Conservation (phyloP, 2,888 invertebrate species). For the Rhopalosiphum nymphaeae region DNA sequence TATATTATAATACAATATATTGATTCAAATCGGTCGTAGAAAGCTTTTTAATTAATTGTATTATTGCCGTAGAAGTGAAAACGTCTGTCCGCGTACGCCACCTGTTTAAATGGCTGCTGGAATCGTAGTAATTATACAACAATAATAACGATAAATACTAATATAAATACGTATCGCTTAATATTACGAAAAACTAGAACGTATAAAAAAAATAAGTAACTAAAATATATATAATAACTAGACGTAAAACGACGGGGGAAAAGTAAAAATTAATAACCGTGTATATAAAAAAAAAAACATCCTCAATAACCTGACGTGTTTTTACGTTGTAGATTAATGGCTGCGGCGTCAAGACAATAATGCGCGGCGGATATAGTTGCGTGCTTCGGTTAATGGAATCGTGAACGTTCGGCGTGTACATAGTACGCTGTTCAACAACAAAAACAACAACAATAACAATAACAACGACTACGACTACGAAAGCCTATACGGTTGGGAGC, state of each 20-base stretch:
- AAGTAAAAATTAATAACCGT: background rate
- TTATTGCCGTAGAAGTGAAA: background rate
- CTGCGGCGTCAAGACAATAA: slow-evolving; percentile 8
- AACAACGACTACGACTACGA: background rate
- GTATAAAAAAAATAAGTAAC: background rate
- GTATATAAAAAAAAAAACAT: background rate
- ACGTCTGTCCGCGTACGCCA: background rate
- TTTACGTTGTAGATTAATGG: background rate
- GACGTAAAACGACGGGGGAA: background rate
- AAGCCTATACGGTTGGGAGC: background rate
- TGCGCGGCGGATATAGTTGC: slow-evolving; percentile 17
- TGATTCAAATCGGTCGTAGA: background rate
- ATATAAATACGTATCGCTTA: background rate
- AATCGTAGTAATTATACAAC: background rate
- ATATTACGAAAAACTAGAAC: background rate
- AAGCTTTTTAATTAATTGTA: background rate
- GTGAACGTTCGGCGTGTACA: background rate
- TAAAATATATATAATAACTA: background rate
- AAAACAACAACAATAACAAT: background rate
- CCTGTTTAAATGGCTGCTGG: background rate
- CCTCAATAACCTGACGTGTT: slow-evolving; percentile 15
- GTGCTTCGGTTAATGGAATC: slow-evolving; percentile 37
- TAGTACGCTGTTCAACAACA: background rate
- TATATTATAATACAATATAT: background rate
- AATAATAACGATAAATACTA: background rate